A percentile compares a stretch with the other conserved stretches of the same genome.
Conservation (phyloP, 2,888 invertebrate genomes). For the Malacosoma neustria region DNA sequence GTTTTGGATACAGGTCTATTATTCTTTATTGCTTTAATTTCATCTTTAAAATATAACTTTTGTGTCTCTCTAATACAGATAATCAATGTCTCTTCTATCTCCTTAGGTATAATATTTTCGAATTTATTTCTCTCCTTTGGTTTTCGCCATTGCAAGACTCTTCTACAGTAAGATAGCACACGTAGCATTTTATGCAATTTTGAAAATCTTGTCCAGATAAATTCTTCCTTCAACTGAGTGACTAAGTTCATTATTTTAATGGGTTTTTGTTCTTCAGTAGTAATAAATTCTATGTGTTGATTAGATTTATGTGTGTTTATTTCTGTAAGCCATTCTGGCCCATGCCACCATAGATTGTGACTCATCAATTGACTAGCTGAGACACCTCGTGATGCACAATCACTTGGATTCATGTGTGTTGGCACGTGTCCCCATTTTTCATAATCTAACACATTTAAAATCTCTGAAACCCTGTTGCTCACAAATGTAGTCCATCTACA, state of each 20-base stretch:
- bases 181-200: too few species aligned
- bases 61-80: conserved; percentile 1
- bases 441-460: conserved; percentile 1
- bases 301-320: not conserved
- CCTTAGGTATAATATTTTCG: not conserved
- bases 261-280: not conserved
- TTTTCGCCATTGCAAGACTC: not conserved
- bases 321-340: too few species aligned
- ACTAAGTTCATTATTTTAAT: not conserved
- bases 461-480: conserved; percentile 5
- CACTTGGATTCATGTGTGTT: not conserved
- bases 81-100: not conserved
- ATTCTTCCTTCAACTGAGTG: not conserved
- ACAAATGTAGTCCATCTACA: not conserved
- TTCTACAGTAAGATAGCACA: not conserved
- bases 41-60: not conserved
- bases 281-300: not conserved
- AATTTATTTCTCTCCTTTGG: not conserved
- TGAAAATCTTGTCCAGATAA: not conserved
- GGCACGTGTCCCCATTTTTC: conserved; percentile 3
- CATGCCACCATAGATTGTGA: too few species aligned
- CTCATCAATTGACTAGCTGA: too few species aligned
- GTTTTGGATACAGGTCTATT: not conserved
- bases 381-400: conserved; percentile 4
- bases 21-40: not conserved